Conservation (phyloP, 2,797 vertebrate genomes). For the Catamblyrhynchus diadema region DNA sequence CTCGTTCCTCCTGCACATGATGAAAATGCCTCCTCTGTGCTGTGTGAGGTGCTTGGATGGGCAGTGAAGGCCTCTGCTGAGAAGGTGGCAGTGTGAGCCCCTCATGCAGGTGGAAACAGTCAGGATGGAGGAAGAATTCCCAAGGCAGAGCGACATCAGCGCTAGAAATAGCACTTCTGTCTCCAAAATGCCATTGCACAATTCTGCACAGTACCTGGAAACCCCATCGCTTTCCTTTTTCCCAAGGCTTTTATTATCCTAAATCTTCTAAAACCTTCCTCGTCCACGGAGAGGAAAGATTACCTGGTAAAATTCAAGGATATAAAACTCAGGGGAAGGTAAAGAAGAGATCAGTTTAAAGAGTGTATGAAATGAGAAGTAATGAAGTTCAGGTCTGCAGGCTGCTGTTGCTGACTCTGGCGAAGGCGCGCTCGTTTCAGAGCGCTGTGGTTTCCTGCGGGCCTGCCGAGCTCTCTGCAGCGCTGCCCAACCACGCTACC, state of each 20-base stretch:
- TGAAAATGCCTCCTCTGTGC: not conserved
- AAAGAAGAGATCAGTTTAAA: not conserved
- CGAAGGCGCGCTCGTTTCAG: not conserved
- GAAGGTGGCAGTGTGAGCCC: not conserved
- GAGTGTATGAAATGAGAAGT: not conserved
- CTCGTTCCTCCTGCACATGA: accelerated
- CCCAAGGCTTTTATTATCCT: not conserved
- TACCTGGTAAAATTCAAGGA: not conserved
- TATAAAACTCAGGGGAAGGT: not conserved
- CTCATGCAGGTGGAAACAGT: not conserved
- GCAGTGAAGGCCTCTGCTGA: not conserved
- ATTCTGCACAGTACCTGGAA: not conserved
- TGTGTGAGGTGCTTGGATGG: not conserved
- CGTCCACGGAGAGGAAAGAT: not conserved
- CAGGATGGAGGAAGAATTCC: not conserved
- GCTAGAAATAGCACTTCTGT: not conserved
- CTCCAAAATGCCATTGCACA: not conserved
- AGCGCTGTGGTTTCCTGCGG: not conserved
- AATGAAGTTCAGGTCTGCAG: not conserved
- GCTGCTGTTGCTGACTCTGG: not conserved
- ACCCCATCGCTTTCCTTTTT: not conserved
- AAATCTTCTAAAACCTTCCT: not conserved
- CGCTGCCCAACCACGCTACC: accelerated
- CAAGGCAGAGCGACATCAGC: not conserved
- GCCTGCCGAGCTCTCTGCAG: not conserved